Conservation (phyloP, 2,113 vertebrate species). For the Pelmatolapia mariae region DNA sequence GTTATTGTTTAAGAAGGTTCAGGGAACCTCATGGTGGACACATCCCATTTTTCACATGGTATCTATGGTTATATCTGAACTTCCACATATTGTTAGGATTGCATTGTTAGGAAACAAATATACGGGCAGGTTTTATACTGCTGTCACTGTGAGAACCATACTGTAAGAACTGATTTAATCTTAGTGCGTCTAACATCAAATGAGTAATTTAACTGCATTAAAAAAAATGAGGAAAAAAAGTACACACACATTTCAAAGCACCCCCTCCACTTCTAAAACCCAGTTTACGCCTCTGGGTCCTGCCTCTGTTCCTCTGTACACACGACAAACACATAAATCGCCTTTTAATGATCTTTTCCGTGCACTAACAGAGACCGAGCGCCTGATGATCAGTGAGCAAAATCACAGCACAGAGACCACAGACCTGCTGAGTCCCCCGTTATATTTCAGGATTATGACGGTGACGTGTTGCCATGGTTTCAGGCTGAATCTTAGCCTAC, state of each 20-base stretch:
- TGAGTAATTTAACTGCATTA: not conserved
- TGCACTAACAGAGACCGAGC: not conserved
- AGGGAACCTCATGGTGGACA: not conserved
- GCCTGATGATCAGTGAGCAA: conserved; percentile 9
- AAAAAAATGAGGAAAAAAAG: not conserved
- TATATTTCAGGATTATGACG: conserved; percentile 32
- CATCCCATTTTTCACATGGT: not conserved
- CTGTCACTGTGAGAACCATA: not conserved
- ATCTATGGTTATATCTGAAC: not conserved
- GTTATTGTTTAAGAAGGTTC: not conserved
- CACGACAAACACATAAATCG: not conserved
- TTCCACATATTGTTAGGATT: not conserved
- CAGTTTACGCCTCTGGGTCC: not conserved
- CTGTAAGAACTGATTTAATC: not conserved
- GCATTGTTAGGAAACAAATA: not conserved
- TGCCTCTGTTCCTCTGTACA: not conserved
- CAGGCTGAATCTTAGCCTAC: conserved; percentile 52
- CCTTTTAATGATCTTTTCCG: conserved; percentile 27
- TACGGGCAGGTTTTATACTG: not conserved
- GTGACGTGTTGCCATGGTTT: conserved; percentile 54
- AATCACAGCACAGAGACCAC: conserved; percentile 4
- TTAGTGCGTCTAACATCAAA: not conserved
- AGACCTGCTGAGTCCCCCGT: conserved; percentile 35
- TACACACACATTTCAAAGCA: not conserved
- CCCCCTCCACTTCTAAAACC: not conserved